A percentile compares a stretch with the other conserved stretches of the same genome.
These are phyloP conservation scores for Petrophora chlorosata DNA, from an alignment of 2,888 invertebrate genomes.

Conservation along the genomic window DNA sequence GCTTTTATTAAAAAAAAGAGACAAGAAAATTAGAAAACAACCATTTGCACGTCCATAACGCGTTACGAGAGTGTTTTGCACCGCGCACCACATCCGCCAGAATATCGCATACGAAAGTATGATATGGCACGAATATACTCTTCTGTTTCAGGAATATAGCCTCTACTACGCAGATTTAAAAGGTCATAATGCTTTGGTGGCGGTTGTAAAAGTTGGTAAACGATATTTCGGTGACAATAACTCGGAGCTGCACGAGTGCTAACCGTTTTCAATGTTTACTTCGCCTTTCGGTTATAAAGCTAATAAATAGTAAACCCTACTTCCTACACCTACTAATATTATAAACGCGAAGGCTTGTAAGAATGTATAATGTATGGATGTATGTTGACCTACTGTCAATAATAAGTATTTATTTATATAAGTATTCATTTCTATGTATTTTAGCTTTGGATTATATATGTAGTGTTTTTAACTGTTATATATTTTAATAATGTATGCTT, in stretches of 20 bases:
- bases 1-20: not conserved
- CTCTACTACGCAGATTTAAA: too few species aligned
- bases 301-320: too few species aligned
- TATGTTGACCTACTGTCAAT: too few species aligned
- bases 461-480: too few species aligned
- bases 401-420: too few species aligned
- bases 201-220: not conserved
- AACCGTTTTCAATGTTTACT: slow-evolving; percentile 6
- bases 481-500: too few species aligned
- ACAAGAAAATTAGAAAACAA: not conserved
- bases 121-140: slow-evolving; percentile 5
- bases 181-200: not conserved
- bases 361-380: too few species aligned
- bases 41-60: not conserved
- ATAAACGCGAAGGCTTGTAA: too few species aligned
- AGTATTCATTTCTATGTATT: too few species aligned
- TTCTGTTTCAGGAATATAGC: too few species aligned
- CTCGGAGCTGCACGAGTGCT: slow-evolving; percentile 1
- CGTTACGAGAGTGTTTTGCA: slow-evolving; percentile 3
- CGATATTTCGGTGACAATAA: not conserved
- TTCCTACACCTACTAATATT: too few species aligned
- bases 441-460: too few species aligned
- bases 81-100: not conserved
- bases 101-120: slow-evolving; percentile 6
- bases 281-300: not conserved